Evolutionary conservation across 2,797 vertebrate species (phyloP).

Genomic region (Eospalax fontanierii): DNA sequence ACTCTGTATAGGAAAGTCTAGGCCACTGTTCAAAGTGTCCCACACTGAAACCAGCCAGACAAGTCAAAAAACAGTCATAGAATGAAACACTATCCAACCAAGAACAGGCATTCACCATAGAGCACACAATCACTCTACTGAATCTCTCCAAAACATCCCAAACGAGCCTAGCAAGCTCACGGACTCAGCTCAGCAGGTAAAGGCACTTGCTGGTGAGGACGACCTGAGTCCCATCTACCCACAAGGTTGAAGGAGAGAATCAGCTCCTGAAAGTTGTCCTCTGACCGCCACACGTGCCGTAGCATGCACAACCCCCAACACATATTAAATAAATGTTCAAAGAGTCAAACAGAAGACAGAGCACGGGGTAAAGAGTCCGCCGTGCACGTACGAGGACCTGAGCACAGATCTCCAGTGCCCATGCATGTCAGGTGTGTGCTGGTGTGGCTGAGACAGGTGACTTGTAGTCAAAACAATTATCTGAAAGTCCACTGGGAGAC

Average conservation of each 20-base stretch:
- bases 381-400: background rate
- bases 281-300: background rate
- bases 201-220: background rate
- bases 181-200: background rate
- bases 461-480: background rate
- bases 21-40: background rate
- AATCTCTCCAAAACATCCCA: background rate
- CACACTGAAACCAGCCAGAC: background rate
- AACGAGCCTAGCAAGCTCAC: background rate
- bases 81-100: background rate
- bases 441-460: background rate
- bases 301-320: background rate
- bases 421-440: background rate
- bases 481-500: background rate
- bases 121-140: rapidly evolving
- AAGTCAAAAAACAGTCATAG: rapidly evolving
- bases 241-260: background rate
- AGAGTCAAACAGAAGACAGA: background rate
- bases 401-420: background rate
- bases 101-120: background rate
- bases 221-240: background rate
- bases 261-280: background rate
- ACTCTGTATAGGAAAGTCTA: background rate
- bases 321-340: background rate
- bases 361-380: background rate